Base-by-base conservation (phyloP, 2,797 vertebrate species). In the Falco naumanni region DNA sequence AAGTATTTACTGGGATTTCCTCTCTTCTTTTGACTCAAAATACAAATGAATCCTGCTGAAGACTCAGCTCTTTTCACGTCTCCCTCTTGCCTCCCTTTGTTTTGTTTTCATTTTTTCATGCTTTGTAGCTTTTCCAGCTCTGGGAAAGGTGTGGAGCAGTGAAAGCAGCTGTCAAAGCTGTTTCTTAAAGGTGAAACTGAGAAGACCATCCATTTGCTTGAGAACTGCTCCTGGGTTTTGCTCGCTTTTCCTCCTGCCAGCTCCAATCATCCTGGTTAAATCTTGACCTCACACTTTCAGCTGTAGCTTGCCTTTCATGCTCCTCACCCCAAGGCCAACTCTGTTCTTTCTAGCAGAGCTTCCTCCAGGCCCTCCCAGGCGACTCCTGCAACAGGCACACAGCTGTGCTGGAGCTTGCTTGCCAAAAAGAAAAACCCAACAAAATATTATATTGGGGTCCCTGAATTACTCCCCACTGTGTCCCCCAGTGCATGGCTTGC, bases 401-500 rank as follows among this genome's bases (percentile, higher is more conserved):
- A 9, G 51, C 48, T 26, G 84, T 1, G 2, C 33, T 47, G 34
- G 39, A 39, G 61, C 28, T 78, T 5, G 13, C 7, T 68, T 43
- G 28, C 21, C 16, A 20, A 24, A 75, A 80, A 17, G 21, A 28
- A 45, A 10, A 4, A 1, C 39, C 9, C 9, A 45, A 45, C 45
- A 45, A 45, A 45, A 45, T 45, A 29, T 22, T 19, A 10, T 24
- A 15, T 1, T 0, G 19, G 34, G 26, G 39, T 41, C 26, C 53
- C 48, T 4, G 0, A 39, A 18, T 10, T 8, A 5, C 47, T 33
- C 24, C 6, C 17, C 16, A 9, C 65, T 7, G 11, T 0, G 10
- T 18, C 7, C 10, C 53, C 33, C 45, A 12, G 1, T 17, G 19
- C 1, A 2, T 3, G 31, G 24, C 45, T 50, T 37, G 45, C 34